Conservation (phyloP, 2,113 vertebrate species). For the Megalops atlanticus region DNA sequence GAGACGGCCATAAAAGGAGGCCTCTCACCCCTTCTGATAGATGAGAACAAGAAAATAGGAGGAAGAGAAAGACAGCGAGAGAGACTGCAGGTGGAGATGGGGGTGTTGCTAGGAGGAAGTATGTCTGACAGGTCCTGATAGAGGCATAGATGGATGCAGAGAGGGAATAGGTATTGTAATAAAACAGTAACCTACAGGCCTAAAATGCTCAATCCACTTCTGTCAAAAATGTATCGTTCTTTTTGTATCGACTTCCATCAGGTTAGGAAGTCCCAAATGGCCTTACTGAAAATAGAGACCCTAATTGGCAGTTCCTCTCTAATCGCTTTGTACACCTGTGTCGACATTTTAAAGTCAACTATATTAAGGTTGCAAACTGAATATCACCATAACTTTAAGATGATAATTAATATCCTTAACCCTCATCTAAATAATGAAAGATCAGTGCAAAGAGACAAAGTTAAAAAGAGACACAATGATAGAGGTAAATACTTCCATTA, state of each 20-base stretch:
- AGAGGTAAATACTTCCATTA: too few relatives aligned
- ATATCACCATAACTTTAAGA: neutral
- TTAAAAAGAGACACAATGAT: too few relatives aligned
- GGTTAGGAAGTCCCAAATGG: too few relatives aligned
- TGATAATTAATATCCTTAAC: neutral
- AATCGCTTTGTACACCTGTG: too few relatives aligned
- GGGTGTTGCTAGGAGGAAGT: neutral
- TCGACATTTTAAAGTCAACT: neutral
- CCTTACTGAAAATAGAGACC: too few relatives aligned
- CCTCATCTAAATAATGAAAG: too few relatives aligned
- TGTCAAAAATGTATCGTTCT: too few relatives aligned
- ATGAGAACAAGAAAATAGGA: neutral
- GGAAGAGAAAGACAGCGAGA: neutral
- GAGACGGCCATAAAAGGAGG: conserved; percentile 10
- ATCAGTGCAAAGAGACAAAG: too few relatives aligned
- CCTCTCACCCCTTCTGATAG: neutral
- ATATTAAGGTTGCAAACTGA: too few relatives aligned
- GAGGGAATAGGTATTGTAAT: neutral
- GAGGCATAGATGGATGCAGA: neutral
- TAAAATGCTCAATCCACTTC: neutral
- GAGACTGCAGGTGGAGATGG: neutral
- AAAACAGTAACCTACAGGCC: neutral
- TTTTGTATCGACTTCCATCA: too few relatives aligned
- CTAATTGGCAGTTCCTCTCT: too few relatives aligned
- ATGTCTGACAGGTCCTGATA: neutral